Evolutionary conservation across 1,140 invertebrate genomes (phyloP).

Genomic region (Vanessa atalanta): DNA sequence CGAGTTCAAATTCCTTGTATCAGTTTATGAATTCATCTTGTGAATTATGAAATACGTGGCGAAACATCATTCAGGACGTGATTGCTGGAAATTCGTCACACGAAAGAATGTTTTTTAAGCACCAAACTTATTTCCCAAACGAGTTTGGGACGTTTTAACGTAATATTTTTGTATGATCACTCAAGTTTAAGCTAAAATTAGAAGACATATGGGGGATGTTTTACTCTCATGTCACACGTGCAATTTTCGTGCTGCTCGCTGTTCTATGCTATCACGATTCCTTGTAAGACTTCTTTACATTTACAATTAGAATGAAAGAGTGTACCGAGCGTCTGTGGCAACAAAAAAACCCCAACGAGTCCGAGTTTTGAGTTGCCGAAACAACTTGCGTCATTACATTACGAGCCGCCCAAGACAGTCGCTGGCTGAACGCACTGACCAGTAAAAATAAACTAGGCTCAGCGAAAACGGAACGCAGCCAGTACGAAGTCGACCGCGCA

Average conservation of each 20-base stretch:
- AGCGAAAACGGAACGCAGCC: slow-evolving; percentile 47
- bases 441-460: slow-evolving; percentile 49
- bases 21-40: too few species aligned
- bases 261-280: slow-evolving; percentile 4
- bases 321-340: slow-evolving; percentile 45
- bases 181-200: too few species aligned
- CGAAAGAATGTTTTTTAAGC: too few species aligned
- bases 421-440: slow-evolving; percentile 31
- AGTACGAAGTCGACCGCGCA: slow-evolving; percentile 60
- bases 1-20: too few species aligned
- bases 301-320: slow-evolving; percentile 30
- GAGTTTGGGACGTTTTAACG: too few species aligned
- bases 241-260: background rate
- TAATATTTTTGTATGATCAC: too few species aligned
- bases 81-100: too few species aligned
- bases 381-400: slow-evolving; percentile 70
- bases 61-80: too few species aligned
- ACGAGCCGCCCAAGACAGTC: slow-evolving; percentile 51
- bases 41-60: too few species aligned
- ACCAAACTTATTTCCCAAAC: too few species aligned
- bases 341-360: slow-evolving; percentile 60
- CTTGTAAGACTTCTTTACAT: slow-evolving; percentile 3
- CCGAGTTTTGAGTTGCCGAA: slow-evolving; percentile 57
- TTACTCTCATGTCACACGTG: background rate
- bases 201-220: too few species aligned